Evolutionary conservation across 2,888 invertebrate genomes (phyloP).

Genomic region (Rhamphomyia laevipes): DNA sequence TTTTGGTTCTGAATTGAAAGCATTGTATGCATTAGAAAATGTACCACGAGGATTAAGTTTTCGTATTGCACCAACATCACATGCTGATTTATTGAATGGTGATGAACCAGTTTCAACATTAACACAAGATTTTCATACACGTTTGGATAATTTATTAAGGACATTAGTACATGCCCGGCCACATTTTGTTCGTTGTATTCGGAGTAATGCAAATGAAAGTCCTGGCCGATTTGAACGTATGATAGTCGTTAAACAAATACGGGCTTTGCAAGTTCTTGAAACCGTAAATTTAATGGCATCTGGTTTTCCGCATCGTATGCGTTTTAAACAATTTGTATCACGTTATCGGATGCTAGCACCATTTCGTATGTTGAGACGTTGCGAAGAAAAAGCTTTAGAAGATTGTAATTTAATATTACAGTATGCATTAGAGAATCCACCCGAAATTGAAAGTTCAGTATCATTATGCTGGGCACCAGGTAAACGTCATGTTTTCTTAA

Average conservation of each 20-base stretch:
- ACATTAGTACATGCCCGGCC: constrained; percentile 87
- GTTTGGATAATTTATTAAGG: constrained; percentile 81
- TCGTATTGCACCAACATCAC: constrained; percentile 80
- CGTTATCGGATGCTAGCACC: constrained; percentile 77
- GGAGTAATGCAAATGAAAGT: constrained; percentile 73
- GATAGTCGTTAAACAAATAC: constrained; percentile 75
- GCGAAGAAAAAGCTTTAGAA: constrained; percentile 60
- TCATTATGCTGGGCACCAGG: constrained; percentile 82
- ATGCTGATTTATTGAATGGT: constrained; percentile 68
- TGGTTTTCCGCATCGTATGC: constrained; percentile 89
- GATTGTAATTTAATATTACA: constrained; percentile 66
- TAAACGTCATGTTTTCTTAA: constrained; percentile 85
- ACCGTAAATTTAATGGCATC: constrained; percentile 92
- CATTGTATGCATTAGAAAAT: constrained; percentile 59
- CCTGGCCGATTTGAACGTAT: constrained; percentile 74
- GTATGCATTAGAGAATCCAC: constrained; percentile 53
- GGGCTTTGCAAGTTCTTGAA: constrained; percentile 83
- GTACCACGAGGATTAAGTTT: constrained; percentile 70
- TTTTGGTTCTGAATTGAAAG: constrained; percentile 87
- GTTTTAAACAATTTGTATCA: constrained; percentile 82
- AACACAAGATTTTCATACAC: constrained; percentile 90
- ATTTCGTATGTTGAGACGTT: constrained; percentile 53
- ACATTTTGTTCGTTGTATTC: constrained; percentile 87
- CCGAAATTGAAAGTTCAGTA: constrained; percentile 44
- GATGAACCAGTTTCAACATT: constrained; percentile 79